These are phyloP conservation scores for Colius striatus DNA, from an alignment of 2,113 vertebrate species.

Conservation along the genomic window DNA sequence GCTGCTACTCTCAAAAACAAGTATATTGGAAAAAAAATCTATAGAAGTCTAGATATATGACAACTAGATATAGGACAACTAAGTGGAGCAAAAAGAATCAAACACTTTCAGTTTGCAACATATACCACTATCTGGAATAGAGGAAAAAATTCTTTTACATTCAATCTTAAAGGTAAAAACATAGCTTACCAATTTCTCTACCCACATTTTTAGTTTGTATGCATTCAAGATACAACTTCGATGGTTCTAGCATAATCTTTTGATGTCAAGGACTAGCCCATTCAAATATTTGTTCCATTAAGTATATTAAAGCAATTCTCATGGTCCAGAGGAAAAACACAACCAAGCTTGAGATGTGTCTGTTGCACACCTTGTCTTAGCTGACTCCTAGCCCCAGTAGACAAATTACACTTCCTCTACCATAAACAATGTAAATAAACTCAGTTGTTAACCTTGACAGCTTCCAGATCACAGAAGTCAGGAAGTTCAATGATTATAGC, in stretches of 20 bases:
- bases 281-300: neutral
- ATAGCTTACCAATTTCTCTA: neutral
- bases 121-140: fast-evolving
- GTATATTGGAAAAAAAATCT: neutral
- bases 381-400: neutral
- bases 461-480: neutral
- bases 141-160: neutral
- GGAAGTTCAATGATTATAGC: neutral
- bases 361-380: neutral
- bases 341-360: neutral
- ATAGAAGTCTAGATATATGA: neutral
- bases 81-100: neutral
- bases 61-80: neutral
- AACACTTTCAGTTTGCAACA: neutral
- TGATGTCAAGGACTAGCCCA: neutral
- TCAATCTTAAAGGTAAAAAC: neutral
- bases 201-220: neutral
- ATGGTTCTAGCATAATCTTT: neutral
- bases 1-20: neutral
- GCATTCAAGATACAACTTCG: neutral
- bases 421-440: neutral
- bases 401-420: neutral
- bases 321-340: neutral
- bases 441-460: neutral
- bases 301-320: neutral